Evolutionary conservation across 2,888 invertebrate species (phyloP), one percentile per base, ranked within the genome.

Genomic region (Trachelus iudaicus): DNA sequence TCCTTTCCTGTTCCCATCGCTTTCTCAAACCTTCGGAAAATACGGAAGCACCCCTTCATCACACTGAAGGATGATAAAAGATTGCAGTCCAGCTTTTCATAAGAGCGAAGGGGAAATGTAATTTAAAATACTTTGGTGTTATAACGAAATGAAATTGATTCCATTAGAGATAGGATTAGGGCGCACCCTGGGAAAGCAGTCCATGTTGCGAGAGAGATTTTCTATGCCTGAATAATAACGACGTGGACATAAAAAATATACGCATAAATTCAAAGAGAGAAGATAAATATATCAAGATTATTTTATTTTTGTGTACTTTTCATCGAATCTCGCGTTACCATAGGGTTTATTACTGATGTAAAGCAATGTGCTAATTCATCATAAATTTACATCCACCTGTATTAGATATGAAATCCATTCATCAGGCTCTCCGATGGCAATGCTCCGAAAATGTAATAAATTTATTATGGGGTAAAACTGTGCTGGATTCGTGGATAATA

Each of bases 371-470:
- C 40, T 40, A 40, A 40, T 40, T 40, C 40, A 15, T 40, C 40
- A 15, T 40, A 40, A 40, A 40, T 15, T 40, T 40, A 40, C 40
- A 40, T 40, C 6, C 15, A 6, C 15, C 15, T 40, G 6, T 40
- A 40, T 40, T 40, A 40, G 15, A 15, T 15, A 40, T 40, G 15
- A 40, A 40, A 40, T 40, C 40, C 40, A 40, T 40, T 40, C 15
- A 40, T 40, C 40, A 40, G 40, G 40, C 40, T 40, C 13, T 40
- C 34, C 77, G 74, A 30, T 71, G 71, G 31, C 71, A 33, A 71
- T 77, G 77, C 74, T 69, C 30, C 69, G 77, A 79, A 77, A 77
- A 37, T 76, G 73, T 76, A 77, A 81, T 69, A 76, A 78, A 77
- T 80, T 79, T 77, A 81, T 81, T 76, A 77, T 40, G 73, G 76